These are phyloP conservation scores for Dilophus febrilis DNA, from an alignment of 2,888 invertebrate genomes.

Conservation along the genomic window DNA sequence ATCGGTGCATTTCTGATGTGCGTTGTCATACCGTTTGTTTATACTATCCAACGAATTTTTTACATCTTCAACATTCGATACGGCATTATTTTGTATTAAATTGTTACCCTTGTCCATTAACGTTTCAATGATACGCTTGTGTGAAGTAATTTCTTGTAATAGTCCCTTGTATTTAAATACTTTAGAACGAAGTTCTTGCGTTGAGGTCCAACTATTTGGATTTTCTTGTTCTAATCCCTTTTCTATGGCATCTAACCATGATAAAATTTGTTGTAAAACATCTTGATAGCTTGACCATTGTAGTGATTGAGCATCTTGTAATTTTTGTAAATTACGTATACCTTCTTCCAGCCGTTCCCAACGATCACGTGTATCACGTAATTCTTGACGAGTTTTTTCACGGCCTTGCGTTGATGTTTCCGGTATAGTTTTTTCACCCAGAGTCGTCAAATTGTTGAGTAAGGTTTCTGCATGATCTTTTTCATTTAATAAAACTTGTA, in stretches of 20 bases:
- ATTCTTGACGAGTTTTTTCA: slow-evolving; percentile 71
- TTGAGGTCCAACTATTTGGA: slow-evolving; percentile 52
- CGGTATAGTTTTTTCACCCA: slow-evolving; percentile 79
- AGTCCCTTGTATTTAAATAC: slow-evolving; percentile 70
- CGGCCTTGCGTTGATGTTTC: slow-evolving; percentile 85
- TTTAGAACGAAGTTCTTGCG: slow-evolving; percentile 72
- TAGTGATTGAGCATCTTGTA: slow-evolving; percentile 63
- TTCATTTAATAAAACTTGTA: slow-evolving; percentile 59
- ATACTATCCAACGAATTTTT: slow-evolving; percentile 53
- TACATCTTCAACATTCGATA: slow-evolving; percentile 35
- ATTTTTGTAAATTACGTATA: slow-evolving; percentile 67
- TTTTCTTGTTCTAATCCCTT: slow-evolving; percentile 55
- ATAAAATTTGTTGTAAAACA: slow-evolving; percentile 58
- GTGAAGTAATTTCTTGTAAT: slow-evolving; percentile 76
- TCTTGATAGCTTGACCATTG: slow-evolving; percentile 79
- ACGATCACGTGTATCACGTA: slow-evolving; percentile 61
- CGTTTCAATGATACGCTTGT: slow-evolving; percentile 79
- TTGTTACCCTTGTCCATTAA: slow-evolving; percentile 75
- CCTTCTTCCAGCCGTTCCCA: slow-evolving; percentile 80
- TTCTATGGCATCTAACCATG: slow-evolving; percentile 79
- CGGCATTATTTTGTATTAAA: slow-evolving; percentile 35
- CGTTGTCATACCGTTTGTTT: slow-evolving; percentile 54
- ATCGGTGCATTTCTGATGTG: slow-evolving; percentile 46
- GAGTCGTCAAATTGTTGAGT: slow-evolving; percentile 51
- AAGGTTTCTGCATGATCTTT: slow-evolving; percentile 71